Evolutionary conservation across 2,113 vertebrate species (phyloP), one percentile per base, ranked within the genome.

Genomic region (Eira barbara): DNA sequence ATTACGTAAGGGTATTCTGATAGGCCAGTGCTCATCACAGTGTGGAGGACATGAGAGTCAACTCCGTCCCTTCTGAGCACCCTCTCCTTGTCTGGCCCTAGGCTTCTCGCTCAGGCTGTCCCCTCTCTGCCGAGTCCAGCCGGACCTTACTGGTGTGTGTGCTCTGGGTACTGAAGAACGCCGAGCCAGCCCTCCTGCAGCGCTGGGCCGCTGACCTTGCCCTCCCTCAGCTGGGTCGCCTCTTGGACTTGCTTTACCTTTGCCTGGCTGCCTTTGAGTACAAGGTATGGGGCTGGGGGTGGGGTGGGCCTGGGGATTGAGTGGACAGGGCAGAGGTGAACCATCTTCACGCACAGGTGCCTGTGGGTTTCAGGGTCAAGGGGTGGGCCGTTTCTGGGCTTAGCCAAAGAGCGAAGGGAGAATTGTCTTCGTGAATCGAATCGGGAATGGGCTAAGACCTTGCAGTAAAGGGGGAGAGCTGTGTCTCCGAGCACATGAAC

Each of bases 161-260:
- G 88, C 99, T 99, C 34, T 99, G 99, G 99, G 99, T 99, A 27
- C 98, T 99, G 98, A 99, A 99, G 98, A 99, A 99, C 4, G 99
- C 99, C 0, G 99, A 99, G 67, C 98, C 98, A 0, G 98, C 97
- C 20, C 98, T 99, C 80, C 98, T 99, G 97, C 99, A 99, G 96
- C 98, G 98, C 95, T 99, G 99, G 99, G 98, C 99, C 69, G 99
- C 99, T 0, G 99, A 99, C 96, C 98, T 99, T 95, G 98, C 99
- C 13, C 99, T 99, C 6, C 97, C 98, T 21, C 99, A 99, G 97
- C 99, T 99, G 91, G 99, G 99, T 92, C 99, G 99, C 9, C 98
- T 99, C 89, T 97, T 99, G 73, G 99, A 99, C 96, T 98, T 99
- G 76, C 98, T 99, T 52, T 99, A 99, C 97, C 99, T 99, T 89